phyloP scores from a whole-genome alignment of 1,140 invertebrate species.

The Papilio polytes region DNA sequence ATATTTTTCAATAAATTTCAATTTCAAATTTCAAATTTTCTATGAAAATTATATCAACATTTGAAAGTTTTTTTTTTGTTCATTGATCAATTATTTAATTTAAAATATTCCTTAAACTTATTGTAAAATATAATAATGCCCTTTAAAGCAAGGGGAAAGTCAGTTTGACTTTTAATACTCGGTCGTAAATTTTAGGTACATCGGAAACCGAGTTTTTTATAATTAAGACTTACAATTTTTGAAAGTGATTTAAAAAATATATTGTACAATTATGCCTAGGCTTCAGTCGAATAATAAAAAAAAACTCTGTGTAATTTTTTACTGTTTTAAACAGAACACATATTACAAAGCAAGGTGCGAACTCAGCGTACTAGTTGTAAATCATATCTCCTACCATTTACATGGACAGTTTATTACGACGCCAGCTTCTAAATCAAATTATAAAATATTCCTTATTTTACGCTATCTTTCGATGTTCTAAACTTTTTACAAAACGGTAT shows the following conservation, averaged over 20 bases:
- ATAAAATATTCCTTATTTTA: slow-evolving; percentile 81
- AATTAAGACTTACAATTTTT: neutral
- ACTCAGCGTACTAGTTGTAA: slow-evolving; percentile 67
- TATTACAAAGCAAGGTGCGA: slow-evolving; percentile 60
- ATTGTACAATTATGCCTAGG: neutral
- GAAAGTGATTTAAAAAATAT: neutral
- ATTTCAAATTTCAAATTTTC: too few relatives aligned
- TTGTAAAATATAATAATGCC: too few relatives aligned
- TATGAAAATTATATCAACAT: too few relatives aligned
- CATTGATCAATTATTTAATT: too few relatives aligned
- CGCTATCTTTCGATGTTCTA: slow-evolving; percentile 68
- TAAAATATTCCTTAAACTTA: too few relatives aligned
- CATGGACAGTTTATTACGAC: slow-evolving; percentile 80
- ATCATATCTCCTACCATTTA: slow-evolving; percentile 79
- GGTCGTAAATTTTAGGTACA: too few relatives aligned
- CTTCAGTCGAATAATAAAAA: neutral
- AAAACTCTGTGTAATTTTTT: slow-evolving; percentile 30
- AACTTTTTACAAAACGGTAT: slow-evolving; percentile 38
- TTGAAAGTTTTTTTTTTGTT: too few relatives aligned
- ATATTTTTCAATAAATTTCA: too few relatives aligned
- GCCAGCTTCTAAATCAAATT: slow-evolving; percentile 80
- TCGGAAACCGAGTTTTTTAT: too few relatives aligned
- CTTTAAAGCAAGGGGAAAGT: too few relatives aligned
- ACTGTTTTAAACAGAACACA: slow-evolving; percentile 50
- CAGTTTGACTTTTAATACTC: too few relatives aligned